phyloP scores from a whole-genome alignment of 2,888 invertebrate species.

The Tetropium fuscum region DNA sequence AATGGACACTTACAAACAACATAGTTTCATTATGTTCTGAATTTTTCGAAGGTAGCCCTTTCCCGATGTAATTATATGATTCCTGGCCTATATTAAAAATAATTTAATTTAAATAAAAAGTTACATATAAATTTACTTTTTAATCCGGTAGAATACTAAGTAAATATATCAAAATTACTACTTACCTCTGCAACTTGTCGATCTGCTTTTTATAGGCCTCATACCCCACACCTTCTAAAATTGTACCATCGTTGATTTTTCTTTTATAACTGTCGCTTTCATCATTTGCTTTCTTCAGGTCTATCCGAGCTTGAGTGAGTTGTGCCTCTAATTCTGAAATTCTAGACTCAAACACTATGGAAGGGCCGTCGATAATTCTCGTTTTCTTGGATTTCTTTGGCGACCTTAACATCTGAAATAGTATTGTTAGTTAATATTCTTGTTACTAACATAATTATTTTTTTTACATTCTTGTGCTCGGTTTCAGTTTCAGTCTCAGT shows the following conservation, averaged over 20 bases:
- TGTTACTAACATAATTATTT: background rate
- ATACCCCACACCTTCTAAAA: constrained; percentile 70
- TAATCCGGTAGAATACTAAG: no score
- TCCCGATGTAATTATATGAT: no score
- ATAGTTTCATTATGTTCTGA: no score
- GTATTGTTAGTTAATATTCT: background rate
- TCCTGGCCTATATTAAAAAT: no score
- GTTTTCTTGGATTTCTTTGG: constrained; percentile 52
- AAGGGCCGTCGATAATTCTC: constrained; percentile 75
- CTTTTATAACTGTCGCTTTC: constrained; percentile 71
- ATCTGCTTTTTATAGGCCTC: constrained; percentile 78
- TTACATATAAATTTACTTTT: no score
- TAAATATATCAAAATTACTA: no score
- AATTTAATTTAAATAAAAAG: no score
- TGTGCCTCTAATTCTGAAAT: constrained; percentile 89
- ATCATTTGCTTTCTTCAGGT: constrained; percentile 78
- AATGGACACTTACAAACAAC: no score
- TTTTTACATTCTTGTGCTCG: constrained; percentile 48
- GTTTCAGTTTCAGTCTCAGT: constrained; percentile 62
- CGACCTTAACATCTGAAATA: constrained; percentile 49
- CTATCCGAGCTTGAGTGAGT: constrained; percentile 81
- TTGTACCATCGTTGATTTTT: constrained; percentile 61
- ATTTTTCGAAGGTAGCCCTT: no score
- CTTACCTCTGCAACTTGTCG: constrained; percentile 76
- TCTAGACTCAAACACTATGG: constrained; percentile 85